phyloP scores from a whole-genome alignment of 2,113 vertebrate genomes.

The Pterocles orientalis region DNA sequence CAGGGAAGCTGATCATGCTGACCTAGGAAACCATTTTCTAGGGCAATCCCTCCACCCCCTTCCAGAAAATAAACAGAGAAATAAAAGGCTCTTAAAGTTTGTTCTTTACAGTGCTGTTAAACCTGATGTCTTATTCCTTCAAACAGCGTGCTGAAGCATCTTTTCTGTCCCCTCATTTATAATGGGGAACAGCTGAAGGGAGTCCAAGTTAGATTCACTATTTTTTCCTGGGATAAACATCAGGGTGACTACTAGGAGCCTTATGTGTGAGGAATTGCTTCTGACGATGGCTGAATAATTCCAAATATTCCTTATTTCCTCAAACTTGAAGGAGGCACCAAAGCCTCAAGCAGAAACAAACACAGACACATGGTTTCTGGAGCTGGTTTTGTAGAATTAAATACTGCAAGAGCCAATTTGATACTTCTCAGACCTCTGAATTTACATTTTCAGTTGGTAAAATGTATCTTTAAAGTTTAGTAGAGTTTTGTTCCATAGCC shows the following conservation, averaged over 20 bases:
- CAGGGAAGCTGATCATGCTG: background rate
- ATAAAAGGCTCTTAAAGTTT: background rate
- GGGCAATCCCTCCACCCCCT: background rate
- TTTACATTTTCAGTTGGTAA: background rate
- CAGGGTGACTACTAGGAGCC: background rate
- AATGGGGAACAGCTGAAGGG: background rate
- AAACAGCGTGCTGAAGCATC: background rate
- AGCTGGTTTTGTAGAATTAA: background rate
- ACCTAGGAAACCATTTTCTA: background rate
- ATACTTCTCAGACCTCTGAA: background rate
- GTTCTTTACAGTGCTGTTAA: background rate
- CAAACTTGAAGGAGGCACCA: background rate
- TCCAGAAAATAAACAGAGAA: background rate
- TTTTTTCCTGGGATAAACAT: background rate
- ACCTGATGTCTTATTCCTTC: background rate
- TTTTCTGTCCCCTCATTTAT: background rate
- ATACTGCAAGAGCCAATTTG: background rate
- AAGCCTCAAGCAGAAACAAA: background rate
- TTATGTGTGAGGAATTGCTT: background rate
- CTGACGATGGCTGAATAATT: background rate
- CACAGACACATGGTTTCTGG: background rate
- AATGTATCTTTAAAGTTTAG: background rate
- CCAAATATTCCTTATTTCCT: slow-evolving; percentile 1
- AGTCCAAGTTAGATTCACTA: background rate
- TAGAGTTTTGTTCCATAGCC: background rate